Conservation (phyloP, 2,797 vertebrate genomes). For the Rhabdophis nuchalis region DNA sequence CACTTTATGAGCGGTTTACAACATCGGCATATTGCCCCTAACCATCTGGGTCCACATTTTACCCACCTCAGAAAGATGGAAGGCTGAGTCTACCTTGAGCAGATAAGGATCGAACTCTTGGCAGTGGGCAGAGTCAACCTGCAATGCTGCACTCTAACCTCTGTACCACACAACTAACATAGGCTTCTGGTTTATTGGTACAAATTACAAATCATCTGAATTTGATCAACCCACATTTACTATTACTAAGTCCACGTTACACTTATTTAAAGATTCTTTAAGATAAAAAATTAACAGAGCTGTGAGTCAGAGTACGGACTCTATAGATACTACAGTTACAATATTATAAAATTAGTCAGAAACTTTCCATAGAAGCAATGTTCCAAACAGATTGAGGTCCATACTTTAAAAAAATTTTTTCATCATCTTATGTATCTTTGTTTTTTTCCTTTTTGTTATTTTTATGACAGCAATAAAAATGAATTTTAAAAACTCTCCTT, state of each 20-base stretch:
- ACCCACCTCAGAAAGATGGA: neutral
- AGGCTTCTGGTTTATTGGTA: neutral
- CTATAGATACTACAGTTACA: neutral
- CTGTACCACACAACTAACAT: neutral
- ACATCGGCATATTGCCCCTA: neutral
- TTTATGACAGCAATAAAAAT: neutral
- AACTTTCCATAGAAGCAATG: neutral
- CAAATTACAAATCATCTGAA: neutral
- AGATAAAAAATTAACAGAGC: neutral
- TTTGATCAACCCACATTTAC: neutral
- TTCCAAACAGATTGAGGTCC: neutral
- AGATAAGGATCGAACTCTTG: neutral
- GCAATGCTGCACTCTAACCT: neutral
- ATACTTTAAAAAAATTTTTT: neutral
- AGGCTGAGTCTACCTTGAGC: neutral
- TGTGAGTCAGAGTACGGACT: neutral
- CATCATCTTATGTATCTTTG: neutral
- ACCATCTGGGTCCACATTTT: neutral
- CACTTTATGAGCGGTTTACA: neutral
- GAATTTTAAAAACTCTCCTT: neutral
- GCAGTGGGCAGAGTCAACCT: neutral
- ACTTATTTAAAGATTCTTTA: neutral
- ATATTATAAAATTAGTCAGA: neutral
- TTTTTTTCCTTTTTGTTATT: neutral
- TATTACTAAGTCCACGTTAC: neutral